Evolutionary conservation across 2,797 vertebrate species (phyloP), one percentile per base, ranked within the genome.

Genomic region (Microhierax caerulescens): DNA sequence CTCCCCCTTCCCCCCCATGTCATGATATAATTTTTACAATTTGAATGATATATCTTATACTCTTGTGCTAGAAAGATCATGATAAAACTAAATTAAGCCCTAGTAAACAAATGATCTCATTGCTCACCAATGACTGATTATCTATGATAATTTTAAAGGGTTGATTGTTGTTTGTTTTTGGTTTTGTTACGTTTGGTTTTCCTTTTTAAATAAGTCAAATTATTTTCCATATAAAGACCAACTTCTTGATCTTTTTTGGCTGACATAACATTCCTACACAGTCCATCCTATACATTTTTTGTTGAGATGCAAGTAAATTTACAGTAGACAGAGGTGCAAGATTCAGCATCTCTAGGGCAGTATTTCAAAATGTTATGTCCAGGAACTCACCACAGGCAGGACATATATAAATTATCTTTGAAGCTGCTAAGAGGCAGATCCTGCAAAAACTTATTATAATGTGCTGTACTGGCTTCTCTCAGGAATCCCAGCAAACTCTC

Each of bases 281-380:
- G 61, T 59, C 54, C 89, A 81, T 72, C 27, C 65, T 93, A 78
- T 61, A 95, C 43, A 84, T 74, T 90, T 94, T 88, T 93, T 80
- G 24, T 57, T 68, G 60, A 94, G 64, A 91, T 96, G 90, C 59
- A 94, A 85, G 94, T 63, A 83, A 81, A 88, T 93, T 97, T 95
- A 93, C 78, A 92, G 54, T 41, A 94, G 53, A 72, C 2, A 18
- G 48, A 93, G 73, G 53, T 88, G 83, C 39, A 93, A 93, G 82
- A 67, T 83, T 94, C 81, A 88, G 47, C 67, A 92, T 73, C 81
- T 51, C 7, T 90, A 91, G 82, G 93, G 80, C 64, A 80, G 72
- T 61, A 76, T 91, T 94, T 90, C 53, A 91, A 85, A 92, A 89
- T 22, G 14, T 68, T 92, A 57, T 85, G 80, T 94, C 70, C 83